phyloP scores from a whole-genome alignment of 2,888 invertebrate genomes.

The Miltochrista miniata region DNA sequence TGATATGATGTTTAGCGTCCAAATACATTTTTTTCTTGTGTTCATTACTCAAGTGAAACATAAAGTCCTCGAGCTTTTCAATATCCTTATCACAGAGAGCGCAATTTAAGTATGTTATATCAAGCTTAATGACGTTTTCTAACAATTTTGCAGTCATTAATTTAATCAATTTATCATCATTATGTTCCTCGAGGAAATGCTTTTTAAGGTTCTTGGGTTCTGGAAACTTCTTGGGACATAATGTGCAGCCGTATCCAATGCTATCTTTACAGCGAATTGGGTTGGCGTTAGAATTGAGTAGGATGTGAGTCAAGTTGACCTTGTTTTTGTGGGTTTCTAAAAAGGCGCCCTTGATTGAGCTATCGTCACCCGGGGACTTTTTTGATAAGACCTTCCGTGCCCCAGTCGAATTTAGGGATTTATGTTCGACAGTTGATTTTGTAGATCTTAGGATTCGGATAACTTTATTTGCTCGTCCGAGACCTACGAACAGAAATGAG shows the following conservation, averaged over 20 bases:
- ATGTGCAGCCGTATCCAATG: constrained; percentile 53
- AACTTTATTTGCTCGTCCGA: constrained; percentile 35
- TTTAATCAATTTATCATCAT: constrained; percentile 44
- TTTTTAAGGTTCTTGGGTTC: constrained; percentile 49
- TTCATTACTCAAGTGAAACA: constrained; percentile 43
- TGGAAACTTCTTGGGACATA: constrained; percentile 48
- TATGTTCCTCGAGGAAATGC: constrained; percentile 55
- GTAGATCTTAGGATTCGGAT: constrained; percentile 38
- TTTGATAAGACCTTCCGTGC: constrained; percentile 46
- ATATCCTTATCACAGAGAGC: constrained; percentile 48
- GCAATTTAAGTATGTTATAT: constrained; percentile 55
- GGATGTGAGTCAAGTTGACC: constrained; percentile 47
- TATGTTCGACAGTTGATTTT: constrained; percentile 35
- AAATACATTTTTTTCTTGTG: constrained; percentile 45
- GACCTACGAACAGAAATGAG: constrained; percentile 53
- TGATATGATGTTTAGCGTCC: constrained; percentile 54
- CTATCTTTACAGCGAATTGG: constrained; percentile 50
- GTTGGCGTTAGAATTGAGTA: constrained; percentile 58
- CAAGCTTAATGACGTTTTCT: constrained; percentile 54
- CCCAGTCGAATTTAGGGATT: constrained; percentile 30
- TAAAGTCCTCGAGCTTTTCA: constrained; percentile 43
- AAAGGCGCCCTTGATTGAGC: neutral
- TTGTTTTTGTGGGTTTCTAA: constrained; percentile 36
- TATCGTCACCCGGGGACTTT: constrained; percentile 9
- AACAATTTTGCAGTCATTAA: constrained; percentile 41